Evolutionary conservation across 2,797 vertebrate species (phyloP).

Genomic region (Pseudochirops cupreus): DNA sequence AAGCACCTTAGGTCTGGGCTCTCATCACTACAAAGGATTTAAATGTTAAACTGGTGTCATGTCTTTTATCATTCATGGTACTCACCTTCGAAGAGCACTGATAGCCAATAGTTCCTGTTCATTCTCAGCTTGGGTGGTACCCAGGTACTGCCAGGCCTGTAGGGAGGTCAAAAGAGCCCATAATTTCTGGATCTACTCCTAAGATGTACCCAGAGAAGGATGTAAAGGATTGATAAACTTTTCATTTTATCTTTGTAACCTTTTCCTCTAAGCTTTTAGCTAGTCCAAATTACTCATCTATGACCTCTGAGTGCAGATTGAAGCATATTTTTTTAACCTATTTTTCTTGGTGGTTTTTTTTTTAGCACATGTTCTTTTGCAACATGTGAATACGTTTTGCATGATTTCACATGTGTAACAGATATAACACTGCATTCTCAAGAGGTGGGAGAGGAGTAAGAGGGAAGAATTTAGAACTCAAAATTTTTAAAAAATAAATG

Average conservation of each 20-base stretch:
- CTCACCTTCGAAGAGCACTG: constrained; percentile 96
- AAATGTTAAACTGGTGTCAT: not conserved
- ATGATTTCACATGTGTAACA: not conserved
- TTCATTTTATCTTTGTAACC: not conserved
- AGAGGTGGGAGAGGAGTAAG: not conserved
- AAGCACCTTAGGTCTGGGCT: too few relatives aligned
- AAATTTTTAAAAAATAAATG: not conserved
- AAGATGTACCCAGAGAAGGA: not conserved
- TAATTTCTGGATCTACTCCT: not conserved
- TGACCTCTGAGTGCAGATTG: not conserved
- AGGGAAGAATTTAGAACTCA: not conserved
- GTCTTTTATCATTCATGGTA: constrained; percentile 41
- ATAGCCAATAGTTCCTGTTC: constrained; percentile 98
- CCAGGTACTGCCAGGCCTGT: constrained; percentile 99
- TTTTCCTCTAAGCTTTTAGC: not conserved
- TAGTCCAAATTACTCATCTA: not conserved
- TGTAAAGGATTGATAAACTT: not conserved
- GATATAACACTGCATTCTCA: not conserved
- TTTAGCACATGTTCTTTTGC: not conserved
- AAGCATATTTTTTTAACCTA: not conserved
- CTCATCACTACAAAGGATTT: not conserved
- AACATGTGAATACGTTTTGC: not conserved
- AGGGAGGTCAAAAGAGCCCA: constrained; percentile 36
- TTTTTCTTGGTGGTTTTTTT: not conserved
- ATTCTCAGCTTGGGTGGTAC: constrained; percentile 98